Percentiles rank a stretch among this genome's conserved stretches.
These are phyloP conservation scores for Erebia aethiops DNA, from an alignment of 2,888 invertebrate species.

Conservation along the genomic window DNA sequence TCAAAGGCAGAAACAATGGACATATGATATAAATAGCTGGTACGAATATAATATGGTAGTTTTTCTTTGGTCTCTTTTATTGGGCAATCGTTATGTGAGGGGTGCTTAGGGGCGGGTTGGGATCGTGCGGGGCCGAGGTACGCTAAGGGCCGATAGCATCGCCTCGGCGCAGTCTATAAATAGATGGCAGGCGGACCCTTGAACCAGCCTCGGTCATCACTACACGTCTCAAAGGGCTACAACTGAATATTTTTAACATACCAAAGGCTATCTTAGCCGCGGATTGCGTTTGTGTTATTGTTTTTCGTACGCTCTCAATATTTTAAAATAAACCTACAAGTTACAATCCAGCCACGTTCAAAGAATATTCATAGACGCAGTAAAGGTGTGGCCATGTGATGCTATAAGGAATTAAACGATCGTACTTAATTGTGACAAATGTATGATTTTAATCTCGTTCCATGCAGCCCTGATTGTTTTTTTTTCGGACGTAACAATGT, in stretches of 20 bases:
- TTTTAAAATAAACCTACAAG: slow-evolving; percentile 1
- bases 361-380: background rate
- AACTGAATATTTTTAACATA: slow-evolving; percentile 45
- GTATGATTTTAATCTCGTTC: slow-evolving; percentile 15
- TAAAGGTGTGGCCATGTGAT: background rate
- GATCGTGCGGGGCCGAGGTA: slow-evolving; percentile 67
- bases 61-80: slow-evolving; percentile 77
- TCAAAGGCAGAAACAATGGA: slow-evolving; percentile 74
- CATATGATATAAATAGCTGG: slow-evolving; percentile 77
- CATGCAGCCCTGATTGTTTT: slow-evolving; percentile 47
- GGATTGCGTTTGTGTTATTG: slow-evolving; percentile 23
- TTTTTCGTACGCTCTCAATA: slow-evolving; percentile 16
- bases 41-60: slow-evolving; percentile 71
- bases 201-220: slow-evolving; percentile 75
- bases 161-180: slow-evolving; percentile 72
- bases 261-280: slow-evolving; percentile 28
- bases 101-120: slow-evolving; percentile 74
- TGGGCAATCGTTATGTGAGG: slow-evolving; percentile 72
- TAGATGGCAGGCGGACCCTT: slow-evolving; percentile 77
- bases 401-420: slow-evolving; percentile 4
- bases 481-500: slow-evolving; percentile 66
- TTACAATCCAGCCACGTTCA: background rate
- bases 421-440: slow-evolving; percentile 11
- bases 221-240: slow-evolving; percentile 63
- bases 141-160: slow-evolving; percentile 72